phyloP scores from a whole-genome alignment of 1,140 invertebrate genomes.

The Heliothis subflexa region DNA sequence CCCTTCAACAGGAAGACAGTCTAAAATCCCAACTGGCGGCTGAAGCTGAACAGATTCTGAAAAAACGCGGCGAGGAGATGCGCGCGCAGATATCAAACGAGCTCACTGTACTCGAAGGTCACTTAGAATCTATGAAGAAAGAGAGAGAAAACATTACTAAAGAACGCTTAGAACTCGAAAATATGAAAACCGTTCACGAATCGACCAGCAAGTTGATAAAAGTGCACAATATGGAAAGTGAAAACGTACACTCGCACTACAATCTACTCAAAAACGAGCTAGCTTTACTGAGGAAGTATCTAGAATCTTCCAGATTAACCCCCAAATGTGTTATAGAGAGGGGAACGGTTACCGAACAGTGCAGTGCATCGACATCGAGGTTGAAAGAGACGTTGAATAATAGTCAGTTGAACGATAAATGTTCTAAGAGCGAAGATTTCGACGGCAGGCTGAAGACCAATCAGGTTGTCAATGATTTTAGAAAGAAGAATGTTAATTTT shows the following conservation, averaged over 20 bases:
- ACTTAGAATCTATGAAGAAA: constrained; percentile 66
- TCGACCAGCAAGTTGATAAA: constrained; percentile 50
- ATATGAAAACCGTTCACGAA: constrained; percentile 56
- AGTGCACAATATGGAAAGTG: constrained; percentile 53
- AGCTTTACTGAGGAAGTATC: constrained; percentile 60
- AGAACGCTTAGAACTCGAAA: constrained; percentile 67
- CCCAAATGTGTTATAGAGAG: constrained; percentile 66
- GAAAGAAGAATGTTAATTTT: constrained; percentile 78
- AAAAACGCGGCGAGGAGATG: constrained; percentile 71
- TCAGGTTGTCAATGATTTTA: constrained; percentile 75
- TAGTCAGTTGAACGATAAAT: constrained; percentile 52
- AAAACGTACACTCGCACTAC: constrained; percentile 60
- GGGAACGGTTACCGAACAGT: constrained; percentile 59
- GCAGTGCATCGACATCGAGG: constrained; percentile 35
- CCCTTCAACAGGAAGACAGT: constrained; percentile 65
- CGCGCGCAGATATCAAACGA: constrained; percentile 72
- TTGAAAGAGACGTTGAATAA: constrained; percentile 64
- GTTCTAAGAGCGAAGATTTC: constrained; percentile 46
- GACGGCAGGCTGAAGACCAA: constrained; percentile 57
- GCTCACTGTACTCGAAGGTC: constrained; percentile 62
- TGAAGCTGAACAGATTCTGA: constrained; percentile 69
- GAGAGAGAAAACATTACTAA: constrained; percentile 70
- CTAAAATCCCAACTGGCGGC: constrained; percentile 64
- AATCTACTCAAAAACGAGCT: constrained; percentile 68
- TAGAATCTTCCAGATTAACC: constrained; percentile 57